These are phyloP conservation scores for Trinectes maculatus DNA, from an alignment of 2,113 vertebrate species.

Conservation along the genomic window DNA sequence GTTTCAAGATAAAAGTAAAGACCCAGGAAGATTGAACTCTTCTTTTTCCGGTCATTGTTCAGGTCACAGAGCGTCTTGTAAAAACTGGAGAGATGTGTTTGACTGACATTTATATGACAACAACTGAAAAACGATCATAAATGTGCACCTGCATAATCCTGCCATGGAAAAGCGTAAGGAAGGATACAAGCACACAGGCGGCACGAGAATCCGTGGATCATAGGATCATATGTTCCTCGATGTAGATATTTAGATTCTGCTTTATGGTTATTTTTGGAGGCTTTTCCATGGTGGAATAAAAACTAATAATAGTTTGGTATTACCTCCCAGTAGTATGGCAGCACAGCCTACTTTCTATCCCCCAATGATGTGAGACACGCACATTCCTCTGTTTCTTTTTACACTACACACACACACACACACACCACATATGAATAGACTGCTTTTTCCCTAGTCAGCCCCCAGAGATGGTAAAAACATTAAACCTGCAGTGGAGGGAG, in stretches of 20 bases:
- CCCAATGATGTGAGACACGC: constrained; percentile 46
- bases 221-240: constrained; percentile 28
- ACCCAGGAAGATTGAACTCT: background rate
- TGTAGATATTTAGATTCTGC: constrained; percentile 19
- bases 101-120: constrained; percentile 15
- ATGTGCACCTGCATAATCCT: constrained; percentile 6
- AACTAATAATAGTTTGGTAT: constrained; percentile 70
- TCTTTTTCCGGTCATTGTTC: background rate
- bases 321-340: constrained; percentile 55
- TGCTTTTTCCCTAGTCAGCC: constrained; percentile 31
- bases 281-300: constrained; percentile 38
- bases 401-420: constrained; percentile 17
- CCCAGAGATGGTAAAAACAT: constrained; percentile 72
- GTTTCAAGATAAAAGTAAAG: constrained; percentile 7
- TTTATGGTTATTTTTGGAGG: constrained; percentile 22
- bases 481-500: constrained; percentile 62
- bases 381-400: constrained; percentile 29
- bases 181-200: too few species aligned
- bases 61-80: background rate
- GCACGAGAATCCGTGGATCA: constrained; percentile 24
- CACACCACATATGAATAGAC: constrained; percentile 41
- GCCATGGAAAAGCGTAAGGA: background rate
- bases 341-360: constrained; percentile 46
- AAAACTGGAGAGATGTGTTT: background rate
- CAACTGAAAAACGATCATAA: constrained; percentile 10